Evolutionary conservation across 2,113 vertebrate species (phyloP).

Genomic region (Rhadina sibilatrix): DNA sequence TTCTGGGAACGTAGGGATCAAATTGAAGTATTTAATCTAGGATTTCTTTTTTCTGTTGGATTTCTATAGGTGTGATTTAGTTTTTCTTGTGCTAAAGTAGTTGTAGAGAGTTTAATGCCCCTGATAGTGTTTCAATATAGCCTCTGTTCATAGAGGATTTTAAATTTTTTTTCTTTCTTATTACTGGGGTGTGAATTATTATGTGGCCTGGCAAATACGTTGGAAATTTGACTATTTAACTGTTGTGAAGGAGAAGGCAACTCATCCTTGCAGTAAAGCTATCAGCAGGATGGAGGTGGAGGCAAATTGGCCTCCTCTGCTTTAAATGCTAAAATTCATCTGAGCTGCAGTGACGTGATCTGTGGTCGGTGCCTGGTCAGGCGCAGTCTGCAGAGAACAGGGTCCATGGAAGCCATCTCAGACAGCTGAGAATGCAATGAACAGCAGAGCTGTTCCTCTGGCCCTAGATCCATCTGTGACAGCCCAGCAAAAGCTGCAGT

Average conservation of each 20-base stretch:
- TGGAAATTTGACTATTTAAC: background rate
- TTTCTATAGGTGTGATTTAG: background rate
- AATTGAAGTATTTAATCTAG: background rate
- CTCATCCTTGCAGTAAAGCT: background rate
- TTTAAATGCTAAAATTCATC: background rate
- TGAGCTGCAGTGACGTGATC: background rate
- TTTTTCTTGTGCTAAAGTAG: background rate
- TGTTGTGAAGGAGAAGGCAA: background rate
- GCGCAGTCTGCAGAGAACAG: background rate
- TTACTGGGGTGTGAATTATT: background rate
- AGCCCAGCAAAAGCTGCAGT: background rate
- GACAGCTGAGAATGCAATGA: accelerated
- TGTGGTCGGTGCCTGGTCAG: background rate
- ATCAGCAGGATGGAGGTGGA: background rate
- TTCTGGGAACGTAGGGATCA: background rate
- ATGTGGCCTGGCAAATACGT: background rate
- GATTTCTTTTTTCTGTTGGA: background rate
- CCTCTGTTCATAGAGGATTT: background rate
- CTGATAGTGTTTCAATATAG: background rate
- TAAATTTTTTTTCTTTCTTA: background rate
- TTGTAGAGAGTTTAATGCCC: background rate
- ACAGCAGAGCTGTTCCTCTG: background rate
- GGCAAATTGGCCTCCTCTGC: background rate
- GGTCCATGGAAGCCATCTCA: background rate
- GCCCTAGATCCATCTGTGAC: background rate